Conservation (phyloP, 92 coral and sea anemone genomes). For the Siderastrea siderea region DNA sequence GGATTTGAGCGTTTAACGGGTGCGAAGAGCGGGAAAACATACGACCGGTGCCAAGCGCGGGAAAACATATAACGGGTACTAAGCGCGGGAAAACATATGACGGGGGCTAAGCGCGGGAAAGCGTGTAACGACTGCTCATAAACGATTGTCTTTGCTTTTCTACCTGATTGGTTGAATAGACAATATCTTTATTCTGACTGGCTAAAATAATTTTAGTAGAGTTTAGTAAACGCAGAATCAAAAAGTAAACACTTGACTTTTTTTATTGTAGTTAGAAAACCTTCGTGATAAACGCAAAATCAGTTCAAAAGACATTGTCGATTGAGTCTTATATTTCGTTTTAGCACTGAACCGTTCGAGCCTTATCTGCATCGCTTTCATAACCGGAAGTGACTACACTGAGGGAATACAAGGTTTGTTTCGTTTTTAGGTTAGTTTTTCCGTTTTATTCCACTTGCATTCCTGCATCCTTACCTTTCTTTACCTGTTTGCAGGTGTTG, state of each 20-base stretch:
- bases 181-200: too few species aligned
- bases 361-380: slow-evolving; percentile 90
- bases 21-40: background rate
- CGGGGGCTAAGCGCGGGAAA: background rate
- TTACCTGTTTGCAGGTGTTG: slow-evolving; percentile 75
- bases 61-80: too few species aligned
- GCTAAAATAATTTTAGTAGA: too few species aligned
- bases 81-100: too few species aligned
- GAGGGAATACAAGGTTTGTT: slow-evolving; percentile 93
- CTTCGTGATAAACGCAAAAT: background rate
- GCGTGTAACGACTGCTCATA: background rate
- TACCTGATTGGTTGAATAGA: too few species aligned
- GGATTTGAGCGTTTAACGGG: background rate
- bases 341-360: slow-evolving; percentile 85
- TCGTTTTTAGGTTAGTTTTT: background rate
- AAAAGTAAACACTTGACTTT: background rate
- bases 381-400: slow-evolving; percentile 98
- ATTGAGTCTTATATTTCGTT: background rate
- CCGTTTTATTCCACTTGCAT: background rate
- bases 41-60: too few species aligned
- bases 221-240: too few species aligned
- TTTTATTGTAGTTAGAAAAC: background rate
- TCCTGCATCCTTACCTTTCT: background rate
- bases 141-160: background rate
- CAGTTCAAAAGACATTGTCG: background rate